phyloP scores from a whole-genome alignment of 2,797 vertebrate genomes.

The Coccyzus lansbergi region DNA sequence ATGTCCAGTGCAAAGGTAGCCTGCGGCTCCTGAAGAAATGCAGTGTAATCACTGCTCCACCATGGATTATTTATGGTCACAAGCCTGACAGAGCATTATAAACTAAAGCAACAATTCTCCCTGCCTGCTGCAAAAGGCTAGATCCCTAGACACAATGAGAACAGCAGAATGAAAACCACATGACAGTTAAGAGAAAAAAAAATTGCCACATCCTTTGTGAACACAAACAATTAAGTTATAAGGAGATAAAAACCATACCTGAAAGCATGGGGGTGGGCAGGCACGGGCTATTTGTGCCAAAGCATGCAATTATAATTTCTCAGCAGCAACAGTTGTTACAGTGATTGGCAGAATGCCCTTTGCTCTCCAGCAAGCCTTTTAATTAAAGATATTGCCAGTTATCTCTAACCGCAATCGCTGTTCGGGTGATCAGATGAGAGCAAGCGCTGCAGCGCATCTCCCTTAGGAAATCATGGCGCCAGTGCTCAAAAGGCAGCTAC shows the following conservation, averaged over 20 bases:
- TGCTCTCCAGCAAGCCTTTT: constrained; percentile 11
- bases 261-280: not conserved
- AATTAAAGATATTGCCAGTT: constrained; percentile 33
- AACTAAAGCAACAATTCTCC: not conserved
- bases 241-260: constrained; percentile 29
- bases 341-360: not conserved
- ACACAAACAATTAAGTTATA: not conserved
- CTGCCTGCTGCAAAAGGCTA: not conserved
- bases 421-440: not conserved
- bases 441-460: not conserved
- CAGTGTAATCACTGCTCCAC: not conserved
- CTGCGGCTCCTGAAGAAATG: not conserved
- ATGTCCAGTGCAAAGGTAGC: not conserved
- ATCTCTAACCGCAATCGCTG: not conserved
- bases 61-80: not conserved
- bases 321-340: not conserved
- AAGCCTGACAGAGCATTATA: not conserved
- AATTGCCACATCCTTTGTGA: not conserved
- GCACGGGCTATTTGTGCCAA: not conserved
- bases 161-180: not conserved
- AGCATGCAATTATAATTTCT: not conserved
- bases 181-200: not conserved
- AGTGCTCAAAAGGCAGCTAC: not conserved
- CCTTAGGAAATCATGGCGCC: not conserved
- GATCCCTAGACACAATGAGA: not conserved